These are phyloP conservation scores for Pelochelys cantorii DNA, from an alignment of 2,797 vertebrate genomes.

Conservation along the genomic window DNA sequence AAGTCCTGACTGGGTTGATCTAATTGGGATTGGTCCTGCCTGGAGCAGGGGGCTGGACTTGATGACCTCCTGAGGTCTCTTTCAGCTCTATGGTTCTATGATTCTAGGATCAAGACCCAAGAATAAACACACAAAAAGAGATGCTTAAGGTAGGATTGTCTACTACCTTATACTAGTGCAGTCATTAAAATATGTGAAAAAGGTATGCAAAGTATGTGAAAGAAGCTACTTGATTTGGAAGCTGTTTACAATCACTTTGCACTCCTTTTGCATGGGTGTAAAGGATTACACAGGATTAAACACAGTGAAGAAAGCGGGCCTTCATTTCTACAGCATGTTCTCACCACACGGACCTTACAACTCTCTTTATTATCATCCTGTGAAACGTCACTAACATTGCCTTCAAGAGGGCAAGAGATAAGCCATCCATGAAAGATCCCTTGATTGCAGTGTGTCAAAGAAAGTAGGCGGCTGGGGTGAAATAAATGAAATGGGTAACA, in stretches of 20 bases:
- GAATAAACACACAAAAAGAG: rapidly evolving
- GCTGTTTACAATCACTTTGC: neutral
- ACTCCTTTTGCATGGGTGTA: neutral
- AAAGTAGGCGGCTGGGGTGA: neutral
- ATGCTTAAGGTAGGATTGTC: rapidly evolving
- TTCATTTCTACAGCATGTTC: neutral
- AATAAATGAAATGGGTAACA: neutral
- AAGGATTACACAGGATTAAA: neutral
- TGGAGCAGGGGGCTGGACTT: no score
- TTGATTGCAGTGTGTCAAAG: neutral
- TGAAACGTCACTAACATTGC: neutral
- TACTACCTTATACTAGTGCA: neutral
- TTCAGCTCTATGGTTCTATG: no score
- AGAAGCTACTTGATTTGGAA: neutral
- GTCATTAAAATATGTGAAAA: neutral
- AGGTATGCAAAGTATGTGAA: neutral
- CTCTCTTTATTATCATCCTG: neutral
- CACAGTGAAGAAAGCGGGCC: neutral
- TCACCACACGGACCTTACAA: neutral
- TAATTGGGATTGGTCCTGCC: no score
- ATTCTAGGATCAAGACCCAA: neutral
- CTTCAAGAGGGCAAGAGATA: neutral
- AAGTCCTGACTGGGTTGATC: no score
- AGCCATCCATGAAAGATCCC: neutral
- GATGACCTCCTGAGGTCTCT: no score